Percentiles rank a stretch among this genome's conserved stretches.
phyloP scores from a whole-genome alignment of 2,797 vertebrate genomes.

The Chelonia mydas region DNA sequence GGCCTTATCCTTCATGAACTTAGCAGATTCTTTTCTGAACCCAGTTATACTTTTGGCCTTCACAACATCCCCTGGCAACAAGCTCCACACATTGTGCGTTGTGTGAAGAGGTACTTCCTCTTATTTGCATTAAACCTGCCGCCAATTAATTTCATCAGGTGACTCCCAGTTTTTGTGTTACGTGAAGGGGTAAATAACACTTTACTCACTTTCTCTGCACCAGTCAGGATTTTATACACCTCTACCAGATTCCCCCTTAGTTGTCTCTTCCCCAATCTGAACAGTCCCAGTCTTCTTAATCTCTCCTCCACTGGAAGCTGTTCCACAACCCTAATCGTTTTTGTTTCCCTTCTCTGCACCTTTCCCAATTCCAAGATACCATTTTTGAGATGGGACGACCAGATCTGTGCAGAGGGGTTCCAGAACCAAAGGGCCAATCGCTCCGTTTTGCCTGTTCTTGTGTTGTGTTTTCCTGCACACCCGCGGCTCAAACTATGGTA shows the following conservation, averaged over 20 bases:
- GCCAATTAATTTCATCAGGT: neutral
- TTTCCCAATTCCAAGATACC: neutral
- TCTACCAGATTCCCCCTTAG: neutral
- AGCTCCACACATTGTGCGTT: neutral
- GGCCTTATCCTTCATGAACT: too few species aligned
- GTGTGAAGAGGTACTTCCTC: neutral
- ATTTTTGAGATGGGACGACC: neutral
- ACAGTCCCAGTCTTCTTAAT: neutral
- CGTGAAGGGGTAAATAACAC: too few species aligned
- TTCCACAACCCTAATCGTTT: neutral
- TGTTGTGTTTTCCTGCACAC: neutral
- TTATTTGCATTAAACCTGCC: neutral
- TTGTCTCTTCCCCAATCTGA: neutral
- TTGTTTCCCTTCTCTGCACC: neutral
- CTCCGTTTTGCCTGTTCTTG: neutral
- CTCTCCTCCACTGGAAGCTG: neutral
- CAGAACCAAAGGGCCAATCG: neutral
- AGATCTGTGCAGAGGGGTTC: neutral
- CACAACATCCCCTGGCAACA: neutral
- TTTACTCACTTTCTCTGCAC: neutral
- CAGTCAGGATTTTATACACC: neutral
- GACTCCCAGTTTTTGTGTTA: neutral
- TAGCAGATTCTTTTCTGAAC: neutral
- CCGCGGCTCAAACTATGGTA: neutral
- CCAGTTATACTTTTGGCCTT: neutral